Percentiles rank a stretch among this genome's conserved stretches.
Evolutionary conservation across 2,113 vertebrate species (phyloP).

Genomic region (Pseudolaguvia tuberculata): DNA sequence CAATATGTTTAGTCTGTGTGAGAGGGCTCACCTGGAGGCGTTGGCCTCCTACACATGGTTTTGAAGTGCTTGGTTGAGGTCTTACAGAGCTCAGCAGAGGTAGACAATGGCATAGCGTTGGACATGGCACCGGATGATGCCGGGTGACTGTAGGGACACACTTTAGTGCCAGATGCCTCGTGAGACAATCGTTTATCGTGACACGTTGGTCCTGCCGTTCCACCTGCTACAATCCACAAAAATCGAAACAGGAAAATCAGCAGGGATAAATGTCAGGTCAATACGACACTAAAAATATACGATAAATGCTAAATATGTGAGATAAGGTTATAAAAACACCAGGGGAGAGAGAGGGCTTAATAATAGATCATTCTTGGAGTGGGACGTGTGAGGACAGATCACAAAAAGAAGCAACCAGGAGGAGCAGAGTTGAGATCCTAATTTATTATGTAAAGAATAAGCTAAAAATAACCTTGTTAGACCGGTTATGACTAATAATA

Average conservation of each 20-base stretch:
- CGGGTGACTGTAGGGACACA: slow-evolving; percentile 83
- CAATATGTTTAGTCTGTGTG: neutral
- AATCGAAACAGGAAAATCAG: neutral
- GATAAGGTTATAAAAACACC: neutral
- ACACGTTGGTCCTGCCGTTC: slow-evolving; percentile 62
- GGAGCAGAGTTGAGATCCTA: neutral
- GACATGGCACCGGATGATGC: slow-evolving; percentile 69
- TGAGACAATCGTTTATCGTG: slow-evolving; percentile 71
- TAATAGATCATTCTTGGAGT: neutral
- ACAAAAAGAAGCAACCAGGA: neutral
- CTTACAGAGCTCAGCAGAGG: slow-evolving; percentile 88
- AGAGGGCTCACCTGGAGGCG: slow-evolving; percentile 73
- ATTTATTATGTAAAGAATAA: slow-evolving; percentile 10
- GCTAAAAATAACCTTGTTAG: slow-evolving; percentile 8
- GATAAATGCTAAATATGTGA: neutral
- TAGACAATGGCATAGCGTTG: slow-evolving; percentile 77
- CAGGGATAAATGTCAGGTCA: neutral
- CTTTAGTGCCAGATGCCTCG: slow-evolving; percentile 72
- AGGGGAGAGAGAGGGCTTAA: too few species aligned
- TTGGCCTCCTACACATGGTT: slow-evolving; percentile 85
- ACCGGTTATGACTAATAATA: neutral
- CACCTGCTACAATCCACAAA: slow-evolving; percentile 49
- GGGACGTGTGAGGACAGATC: neutral
- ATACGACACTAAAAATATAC: too few species aligned
- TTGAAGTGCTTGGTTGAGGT: slow-evolving; percentile 91